Base-by-base conservation (phyloP, 2,888 invertebrate genomes). In the Miltochrista miniata region DNA sequence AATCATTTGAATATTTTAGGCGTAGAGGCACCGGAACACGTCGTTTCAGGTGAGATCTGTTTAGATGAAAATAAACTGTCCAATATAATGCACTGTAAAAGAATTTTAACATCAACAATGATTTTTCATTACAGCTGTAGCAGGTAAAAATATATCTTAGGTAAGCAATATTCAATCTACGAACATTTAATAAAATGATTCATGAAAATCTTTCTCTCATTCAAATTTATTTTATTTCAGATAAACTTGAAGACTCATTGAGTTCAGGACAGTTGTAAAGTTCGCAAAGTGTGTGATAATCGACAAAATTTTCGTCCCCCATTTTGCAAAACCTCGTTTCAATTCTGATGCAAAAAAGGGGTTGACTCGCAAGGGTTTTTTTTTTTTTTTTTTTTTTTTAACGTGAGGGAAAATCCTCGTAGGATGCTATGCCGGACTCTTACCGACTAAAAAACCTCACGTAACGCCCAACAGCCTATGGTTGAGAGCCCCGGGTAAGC, bases 281-380 rank as follows among this genome's bases (percentile, higher is more conserved):
- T 74, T 39, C 74, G 70, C 60, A n/a, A 61, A 61, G 40, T 80
- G 81, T 59, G 66, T 74, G 51, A 57, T 68, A 39, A 59, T 54
- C 60, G 68, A 47, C 70, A 68, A 62, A 54, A 24, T 24, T 24
- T 24, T 24, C 18, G 18, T 2, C 18, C 2, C 5, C 18, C 18
- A 24, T 24, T 24, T 24, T 24, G 18, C 5, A 60, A 68, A 54
- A 68, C 64, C 44, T 59, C 69, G 34, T 66, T 60, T 54, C 61
- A 43, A 33, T 71, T 67, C 41, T 71, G 68, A 59, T 74, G 73
- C 74, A 72, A 76, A 73, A 54, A 18, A 51, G 45, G 43, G 58
- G 41, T 45, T 43, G 47, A 15, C 34, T n/a, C 40, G n/a, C n/a
- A n/a, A n/a, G n/a, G n/a, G n/a, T n/a, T n/a, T n/a, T n/a, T n/a